Conservation (phyloP, 1,140 invertebrate genomes). For the Harpegnathos saltator region DNA sequence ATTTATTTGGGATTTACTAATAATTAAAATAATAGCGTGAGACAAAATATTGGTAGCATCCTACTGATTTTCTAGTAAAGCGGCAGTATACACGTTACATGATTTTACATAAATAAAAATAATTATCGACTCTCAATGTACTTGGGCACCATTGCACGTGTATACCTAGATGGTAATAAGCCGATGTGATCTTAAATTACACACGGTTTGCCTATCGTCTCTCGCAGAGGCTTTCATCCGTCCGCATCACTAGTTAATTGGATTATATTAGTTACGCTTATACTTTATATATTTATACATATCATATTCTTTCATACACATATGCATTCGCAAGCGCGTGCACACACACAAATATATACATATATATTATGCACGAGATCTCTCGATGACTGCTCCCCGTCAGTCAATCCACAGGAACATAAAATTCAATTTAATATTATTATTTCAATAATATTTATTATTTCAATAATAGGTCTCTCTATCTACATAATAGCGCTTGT, state of each 20-base stretch:
- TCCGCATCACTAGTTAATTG: constrained; percentile 61
- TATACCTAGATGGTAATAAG: constrained; percentile 61
- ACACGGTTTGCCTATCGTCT: background rate
- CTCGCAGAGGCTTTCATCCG: constrained; percentile 24
- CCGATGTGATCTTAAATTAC: constrained; percentile 41
- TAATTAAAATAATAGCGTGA: constrained; percentile 78
- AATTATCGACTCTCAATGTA: constrained; percentile 66
- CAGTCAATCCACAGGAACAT: constrained; percentile 83
- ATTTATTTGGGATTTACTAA: constrained; percentile 80
- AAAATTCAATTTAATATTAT: constrained; percentile 77
- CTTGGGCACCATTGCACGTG: constrained; percentile 63
- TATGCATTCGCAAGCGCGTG: constrained; percentile 56
- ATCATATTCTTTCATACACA: constrained; percentile 39
- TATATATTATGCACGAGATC: constrained; percentile 83
- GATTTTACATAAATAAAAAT: constrained; percentile 79
- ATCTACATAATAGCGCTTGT: constrained; percentile 70
- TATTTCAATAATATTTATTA: constrained; percentile 73
- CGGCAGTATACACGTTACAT: constrained; percentile 77
- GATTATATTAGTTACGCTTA: constrained; percentile 52
- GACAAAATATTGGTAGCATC: constrained; percentile 78
- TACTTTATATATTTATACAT: constrained; percentile 49
- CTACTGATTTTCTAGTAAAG: constrained; percentile 80
- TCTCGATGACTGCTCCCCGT: constrained; percentile 77
- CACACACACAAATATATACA: constrained; percentile 67
- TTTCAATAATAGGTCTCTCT: constrained; percentile 72